phyloP scores from a whole-genome alignment of 2,888 invertebrate genomes.

The Spodoptera exigua region DNA sequence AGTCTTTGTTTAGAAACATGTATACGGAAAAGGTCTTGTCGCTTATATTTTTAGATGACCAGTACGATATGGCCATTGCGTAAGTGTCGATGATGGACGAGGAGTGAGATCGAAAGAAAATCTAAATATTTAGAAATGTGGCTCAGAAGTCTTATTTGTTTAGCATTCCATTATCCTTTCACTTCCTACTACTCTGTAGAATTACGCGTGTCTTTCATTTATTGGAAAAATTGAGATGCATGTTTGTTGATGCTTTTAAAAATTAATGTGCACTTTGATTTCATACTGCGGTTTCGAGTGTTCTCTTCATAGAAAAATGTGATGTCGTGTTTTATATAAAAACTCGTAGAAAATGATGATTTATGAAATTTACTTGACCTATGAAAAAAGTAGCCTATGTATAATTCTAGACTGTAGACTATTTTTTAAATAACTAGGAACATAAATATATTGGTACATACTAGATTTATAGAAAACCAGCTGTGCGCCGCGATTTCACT shows the following conservation, averaged over 20 bases:
- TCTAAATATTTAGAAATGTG: conserved; percentile 52
- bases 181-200: conserved; percentile 4
- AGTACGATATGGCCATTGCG: conserved; percentile 37
- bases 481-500: too few species aligned
- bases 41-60: conserved; percentile 41
- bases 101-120: conserved; percentile 28
- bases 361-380: too few species aligned
- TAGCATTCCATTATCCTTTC: conserved; percentile 9
- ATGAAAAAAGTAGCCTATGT: too few species aligned
- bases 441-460: too few species aligned
- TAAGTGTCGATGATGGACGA: conserved; percentile 55
- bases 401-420: too few species aligned
- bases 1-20: too few species aligned
- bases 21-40: conserved; percentile 18
- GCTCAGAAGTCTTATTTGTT: conserved; percentile 36
- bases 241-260: not conserved
- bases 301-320: too few species aligned
- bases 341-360: too few species aligned
- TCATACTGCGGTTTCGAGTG: not conserved
- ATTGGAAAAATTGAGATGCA: conserved; percentile 9
- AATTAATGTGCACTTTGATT: not conserved
- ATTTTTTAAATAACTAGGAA: too few species aligned
- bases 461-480: too few species aligned
- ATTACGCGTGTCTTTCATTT: conserved; percentile 11
- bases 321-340: too few species aligned